Percentiles rank a stretch among this genome's conserved stretches.
These are phyloP conservation scores for Apeira syringaria DNA, from an alignment of 2,888 invertebrate genomes.

Conservation along the genomic window DNA sequence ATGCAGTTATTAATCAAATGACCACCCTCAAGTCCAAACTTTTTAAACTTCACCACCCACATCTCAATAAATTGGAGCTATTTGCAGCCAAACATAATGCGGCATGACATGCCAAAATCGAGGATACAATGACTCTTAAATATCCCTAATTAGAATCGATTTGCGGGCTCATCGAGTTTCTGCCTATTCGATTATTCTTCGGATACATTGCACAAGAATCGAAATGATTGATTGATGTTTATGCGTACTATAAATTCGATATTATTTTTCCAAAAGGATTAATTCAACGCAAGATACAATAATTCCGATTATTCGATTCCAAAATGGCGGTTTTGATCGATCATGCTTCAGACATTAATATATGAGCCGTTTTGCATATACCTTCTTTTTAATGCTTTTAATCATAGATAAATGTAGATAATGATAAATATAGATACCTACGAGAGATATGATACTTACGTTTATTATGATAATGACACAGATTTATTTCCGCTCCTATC, in stretches of 20 bases:
- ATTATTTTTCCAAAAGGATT: slow-evolving; percentile 64
- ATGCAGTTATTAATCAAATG: too few species aligned
- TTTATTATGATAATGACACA: slow-evolving; percentile 33
- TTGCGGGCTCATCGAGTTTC: slow-evolving; percentile 52
- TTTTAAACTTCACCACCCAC: slow-evolving; percentile 23
- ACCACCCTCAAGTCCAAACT: not conserved
- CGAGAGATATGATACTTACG: slow-evolving; percentile 29
- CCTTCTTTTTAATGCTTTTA: slow-evolving; percentile 26
- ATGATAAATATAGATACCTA: too few species aligned
- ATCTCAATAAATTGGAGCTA: slow-evolving; percentile 29
- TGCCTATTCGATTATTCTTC: slow-evolving; percentile 57
- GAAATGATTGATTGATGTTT: slow-evolving; percentile 59
- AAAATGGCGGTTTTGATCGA: slow-evolving; percentile 49
- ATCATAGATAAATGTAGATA: slow-evolving; percentile 36
- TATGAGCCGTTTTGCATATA: slow-evolving; percentile 41
- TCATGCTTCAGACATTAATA: slow-evolving; percentile 36
- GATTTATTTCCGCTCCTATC: slow-evolving; percentile 35
- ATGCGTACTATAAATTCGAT: slow-evolving; percentile 44
- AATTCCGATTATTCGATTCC: slow-evolving; percentile 37
- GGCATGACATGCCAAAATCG: slow-evolving; percentile 56
- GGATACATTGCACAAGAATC: slow-evolving; percentile 60
- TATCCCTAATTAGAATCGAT: slow-evolving; percentile 77
- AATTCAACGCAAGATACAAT: slow-evolving; percentile 51
- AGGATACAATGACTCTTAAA: slow-evolving; percentile 72
- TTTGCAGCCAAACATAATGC: slow-evolving; percentile 35